phyloP scores from a whole-genome alignment of 2,113 vertebrate genomes.

The Calyptomena viridis region DNA sequence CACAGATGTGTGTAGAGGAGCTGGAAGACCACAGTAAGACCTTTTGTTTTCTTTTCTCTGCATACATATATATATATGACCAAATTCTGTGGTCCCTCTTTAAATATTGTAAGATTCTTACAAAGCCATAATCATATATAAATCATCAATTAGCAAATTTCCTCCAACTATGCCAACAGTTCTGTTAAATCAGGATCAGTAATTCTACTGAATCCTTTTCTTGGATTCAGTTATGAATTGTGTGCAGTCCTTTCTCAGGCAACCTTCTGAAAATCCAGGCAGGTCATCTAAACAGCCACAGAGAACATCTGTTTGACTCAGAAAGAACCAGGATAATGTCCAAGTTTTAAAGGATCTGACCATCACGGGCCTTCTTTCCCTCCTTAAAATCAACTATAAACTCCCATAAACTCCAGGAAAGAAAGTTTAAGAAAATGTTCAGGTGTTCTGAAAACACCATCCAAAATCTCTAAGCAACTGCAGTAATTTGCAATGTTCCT shows the following conservation, averaged over 20 bases:
- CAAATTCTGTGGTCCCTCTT: neutral
- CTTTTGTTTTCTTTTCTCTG: neutral
- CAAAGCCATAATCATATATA: neutral
- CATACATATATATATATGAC: accelerated
- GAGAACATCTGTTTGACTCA: neutral
- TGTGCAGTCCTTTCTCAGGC: neutral
- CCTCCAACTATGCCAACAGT: neutral
- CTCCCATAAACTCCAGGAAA: neutral
- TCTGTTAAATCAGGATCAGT: neutral
- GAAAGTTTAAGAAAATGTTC: neutral
- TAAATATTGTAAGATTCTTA: neutral
- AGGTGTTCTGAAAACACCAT: neutral
- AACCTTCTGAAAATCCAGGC: neutral
- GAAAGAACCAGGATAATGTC: neutral
- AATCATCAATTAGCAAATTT: neutral
- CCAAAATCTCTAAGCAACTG: neutral
- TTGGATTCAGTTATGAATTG: neutral
- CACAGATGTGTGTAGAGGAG: neutral
- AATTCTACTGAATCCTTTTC: neutral
- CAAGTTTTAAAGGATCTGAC: neutral
- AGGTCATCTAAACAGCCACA: neutral
- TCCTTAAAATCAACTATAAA: neutral
- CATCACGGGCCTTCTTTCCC: neutral
- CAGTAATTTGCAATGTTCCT: neutral
- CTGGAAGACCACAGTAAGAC: neutral